Evolutionary conservation across 64 coral and sea anemone species (phyloP).

Genomic region (Astreopora myriophthalma): DNA sequence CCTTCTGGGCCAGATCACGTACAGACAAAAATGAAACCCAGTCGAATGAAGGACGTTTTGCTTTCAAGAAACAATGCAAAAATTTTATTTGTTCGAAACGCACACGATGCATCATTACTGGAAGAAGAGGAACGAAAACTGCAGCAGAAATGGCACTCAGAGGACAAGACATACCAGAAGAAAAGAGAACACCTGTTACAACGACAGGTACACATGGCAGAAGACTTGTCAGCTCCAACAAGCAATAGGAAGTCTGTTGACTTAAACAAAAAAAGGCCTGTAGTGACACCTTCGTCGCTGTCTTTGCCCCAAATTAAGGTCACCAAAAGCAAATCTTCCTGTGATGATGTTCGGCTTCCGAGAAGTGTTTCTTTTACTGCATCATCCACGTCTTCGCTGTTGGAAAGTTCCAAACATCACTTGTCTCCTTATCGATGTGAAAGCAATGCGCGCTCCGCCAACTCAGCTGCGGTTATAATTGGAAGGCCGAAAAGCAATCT

Average conservation of each 20-base stretch:
- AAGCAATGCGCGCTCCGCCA: background rate
- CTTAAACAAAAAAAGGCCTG: background rate
- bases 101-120: background rate
- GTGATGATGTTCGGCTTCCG: background rate
- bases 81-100: background rate
- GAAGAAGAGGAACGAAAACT: background rate
- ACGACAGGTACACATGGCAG: background rate
- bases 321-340: background rate
- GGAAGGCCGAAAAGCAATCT: background rate
- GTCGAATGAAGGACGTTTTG: background rate
- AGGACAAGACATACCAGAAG: background rate
- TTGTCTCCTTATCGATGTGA: background rate
- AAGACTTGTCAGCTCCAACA: background rate
- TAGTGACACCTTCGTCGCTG: background rate
- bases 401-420: background rate
- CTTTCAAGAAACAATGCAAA: background rate
- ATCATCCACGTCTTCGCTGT: background rate
- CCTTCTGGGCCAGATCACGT: background rate
- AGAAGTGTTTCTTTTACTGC: background rate
- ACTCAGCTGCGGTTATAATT: no score
- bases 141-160: background rate
- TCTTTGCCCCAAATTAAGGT: background rate
- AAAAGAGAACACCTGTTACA: background rate
- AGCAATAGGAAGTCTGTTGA: background rate
- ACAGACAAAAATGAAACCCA: background rate